Base-by-base conservation (phyloP, 2,113 vertebrate species). In the Odocoileus hemionus region DNA sequence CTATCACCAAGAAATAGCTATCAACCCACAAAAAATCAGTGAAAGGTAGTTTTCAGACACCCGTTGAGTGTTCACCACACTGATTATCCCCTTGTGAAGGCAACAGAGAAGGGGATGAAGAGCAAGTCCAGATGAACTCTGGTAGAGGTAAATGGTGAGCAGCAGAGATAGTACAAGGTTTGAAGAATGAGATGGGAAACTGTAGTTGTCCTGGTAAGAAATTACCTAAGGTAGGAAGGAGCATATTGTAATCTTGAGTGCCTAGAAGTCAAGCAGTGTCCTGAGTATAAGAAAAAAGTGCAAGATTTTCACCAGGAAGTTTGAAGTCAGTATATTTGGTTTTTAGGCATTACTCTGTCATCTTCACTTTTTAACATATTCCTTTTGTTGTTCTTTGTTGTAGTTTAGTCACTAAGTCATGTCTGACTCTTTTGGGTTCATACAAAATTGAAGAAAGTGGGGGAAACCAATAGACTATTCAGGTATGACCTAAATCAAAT, bases 91-190 rank as follows among this genome's bases (percentile, higher is more conserved):
- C 43, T 39, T 61, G 43, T 61, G 85, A 74, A 39, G 5, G 10
- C 16, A 54, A 23, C 33, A 26, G 6, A 94, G 50, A 79, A 28
- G 26, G 28, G 28, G n/a, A 39, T 30, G 6, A 57, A 61, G 13
- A 88, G 15, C 14, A 64, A 43, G 7, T 50, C 25, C 10, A 57
- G 6, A 10, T 30, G 17, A 26, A 47, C 9, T 23, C 30, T 26
- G 10, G 3, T 3, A 70, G 74, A 64, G 7, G 9, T 16, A 43
- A 33, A 1, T 3, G 10, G 3, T 58, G 7, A 74, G 2, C 13
- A 30, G 60, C 2, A 78, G 19, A 39, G 39, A n/a, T 13, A 45
- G 13, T 8, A 23, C 3, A 61, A 19, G 6, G 2, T 86, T 86
- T n/a, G 19, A 82, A 82, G 70, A 89, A 82, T 86, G 54, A 86